Evolutionary conservation across 2,888 invertebrate species (phyloP).

Genomic region (Nasonia oneida): DNA sequence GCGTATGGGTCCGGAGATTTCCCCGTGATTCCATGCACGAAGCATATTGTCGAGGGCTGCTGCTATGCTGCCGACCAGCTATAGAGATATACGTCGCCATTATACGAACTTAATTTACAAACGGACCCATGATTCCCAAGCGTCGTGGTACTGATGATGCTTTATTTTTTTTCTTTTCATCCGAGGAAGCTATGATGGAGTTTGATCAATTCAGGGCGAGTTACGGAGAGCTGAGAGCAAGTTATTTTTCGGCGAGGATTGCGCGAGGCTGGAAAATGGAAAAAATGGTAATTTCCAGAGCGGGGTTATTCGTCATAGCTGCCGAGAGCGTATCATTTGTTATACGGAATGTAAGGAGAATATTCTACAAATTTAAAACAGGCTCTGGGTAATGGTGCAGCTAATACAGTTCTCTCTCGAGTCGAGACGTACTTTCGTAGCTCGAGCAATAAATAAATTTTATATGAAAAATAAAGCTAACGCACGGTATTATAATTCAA

Average conservation of each 20-base stretch:
- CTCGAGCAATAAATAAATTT: background rate
- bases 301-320: constrained; percentile 10
- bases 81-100: background rate
- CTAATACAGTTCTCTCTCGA: background rate
- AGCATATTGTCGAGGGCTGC: constrained; percentile 48
- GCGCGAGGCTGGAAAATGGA: constrained; percentile 20
- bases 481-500: background rate
- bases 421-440: background rate
- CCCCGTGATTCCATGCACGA: constrained; percentile 51
- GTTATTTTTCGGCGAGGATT: constrained; percentile 9
- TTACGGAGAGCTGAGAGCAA: background rate
- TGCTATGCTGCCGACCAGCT: constrained; percentile 25
- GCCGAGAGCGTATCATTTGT: constrained; percentile 3
- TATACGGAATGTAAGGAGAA: background rate
- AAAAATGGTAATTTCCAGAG: constrained; percentile 46
- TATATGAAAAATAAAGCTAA: background rate
- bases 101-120: constrained; percentile 48
- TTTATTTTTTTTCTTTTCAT: constrained; percentile 9
- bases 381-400: constrained; percentile 6
- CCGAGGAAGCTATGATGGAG: background rate
- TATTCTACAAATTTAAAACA: background rate
- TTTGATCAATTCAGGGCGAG: background rate
- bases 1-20: constrained; percentile 39
- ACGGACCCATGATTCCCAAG: constrained; percentile 16
- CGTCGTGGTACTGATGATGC: background rate